Base-by-base conservation (phyloP, 2,888 invertebrate species). In the Acrobasis suavella region DNA sequence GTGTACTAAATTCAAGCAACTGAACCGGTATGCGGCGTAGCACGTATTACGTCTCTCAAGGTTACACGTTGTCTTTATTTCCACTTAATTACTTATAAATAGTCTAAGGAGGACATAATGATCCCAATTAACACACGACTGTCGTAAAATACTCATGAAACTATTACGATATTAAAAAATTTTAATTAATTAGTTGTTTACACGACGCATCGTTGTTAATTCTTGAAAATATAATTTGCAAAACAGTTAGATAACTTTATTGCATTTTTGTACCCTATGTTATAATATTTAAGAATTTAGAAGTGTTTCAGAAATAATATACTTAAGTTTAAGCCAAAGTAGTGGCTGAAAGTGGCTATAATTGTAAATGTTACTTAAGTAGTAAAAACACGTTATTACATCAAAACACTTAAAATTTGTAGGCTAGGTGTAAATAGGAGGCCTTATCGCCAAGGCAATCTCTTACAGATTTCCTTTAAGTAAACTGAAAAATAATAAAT, bases 121-220 rank as follows among this genome's bases (percentile, higher is more conserved):
- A 52, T n/a, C 37, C 37, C 22, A 52, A 52, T 52, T 52, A 52
- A 37, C 37, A 52, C 52, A 52, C 14, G 8, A 52, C 7, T 52
- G 37, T 52, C 52, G 37, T 52, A 52, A 52, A 52, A 52, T 52
- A 52, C 37, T 52, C n/a, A 32, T 37, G 32, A 52, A 52, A 52
- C 17, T 14, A n/a, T 52, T 32, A 52, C 52, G 37, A 52, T 22
- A 51, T 17, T 22, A 5, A 17, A 22, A 22, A 22, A 22, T 17
- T 17, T 51, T 51, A 22, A 17, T 22, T 51, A 51, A 51, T 17
- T 51, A 12, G 17, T 12, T 51, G 9, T 51, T 46, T 2, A 46
- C 46, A 46, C n/a, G 46, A 14, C 6, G 46, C 14, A n/a, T 14
- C n/a, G 14, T 46, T 46, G 46, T 46, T 46, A 46, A 46, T 46